These are phyloP conservation scores for Octomys mimax DNA, from an alignment of 2,797 vertebrate genomes.

Conservation along the genomic window DNA sequence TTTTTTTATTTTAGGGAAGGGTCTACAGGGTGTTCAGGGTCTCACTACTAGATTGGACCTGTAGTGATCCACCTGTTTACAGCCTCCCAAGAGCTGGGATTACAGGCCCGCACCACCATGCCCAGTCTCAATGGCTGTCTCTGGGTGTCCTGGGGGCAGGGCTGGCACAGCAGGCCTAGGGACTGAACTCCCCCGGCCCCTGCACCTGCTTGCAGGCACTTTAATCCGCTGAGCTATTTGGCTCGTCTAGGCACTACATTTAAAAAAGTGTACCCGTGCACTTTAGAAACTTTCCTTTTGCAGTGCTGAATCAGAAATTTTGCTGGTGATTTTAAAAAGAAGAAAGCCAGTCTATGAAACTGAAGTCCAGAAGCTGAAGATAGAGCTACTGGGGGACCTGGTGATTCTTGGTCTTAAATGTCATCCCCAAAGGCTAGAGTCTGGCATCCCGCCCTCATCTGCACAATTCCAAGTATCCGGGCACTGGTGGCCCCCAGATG, in stretches of 20 bases:
- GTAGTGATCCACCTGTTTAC: too few relatives aligned
- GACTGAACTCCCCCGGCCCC: too few relatives aligned
- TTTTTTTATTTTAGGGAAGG: too few relatives aligned
- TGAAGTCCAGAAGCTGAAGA: conserved; percentile 2
- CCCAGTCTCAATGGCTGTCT: too few relatives aligned
- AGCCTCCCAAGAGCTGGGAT: too few relatives aligned
- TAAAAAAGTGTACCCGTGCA: not conserved
- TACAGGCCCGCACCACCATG: too few relatives aligned
- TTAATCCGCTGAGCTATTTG: too few relatives aligned
- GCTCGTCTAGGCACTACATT: not conserved
- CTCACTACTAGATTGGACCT: too few relatives aligned
- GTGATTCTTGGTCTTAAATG: not conserved
- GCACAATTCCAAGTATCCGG: not conserved
- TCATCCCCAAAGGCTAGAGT: not conserved
- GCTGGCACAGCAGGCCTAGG: too few relatives aligned
- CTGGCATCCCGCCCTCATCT: not conserved
- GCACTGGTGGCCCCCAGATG: not conserved
- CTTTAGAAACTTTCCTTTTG: not conserved
- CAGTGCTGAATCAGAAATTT: not conserved
- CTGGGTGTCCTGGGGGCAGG: too few relatives aligned
- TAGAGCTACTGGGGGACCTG: not conserved
- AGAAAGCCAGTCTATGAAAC: conserved; percentile 22
- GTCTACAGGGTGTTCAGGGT: too few relatives aligned
- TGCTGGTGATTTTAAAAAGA: conserved; percentile 51
- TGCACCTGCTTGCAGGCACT: too few relatives aligned